Conservation (phyloP, 2,797 vertebrate genomes). For the Pseudochirops cupreus region DNA sequence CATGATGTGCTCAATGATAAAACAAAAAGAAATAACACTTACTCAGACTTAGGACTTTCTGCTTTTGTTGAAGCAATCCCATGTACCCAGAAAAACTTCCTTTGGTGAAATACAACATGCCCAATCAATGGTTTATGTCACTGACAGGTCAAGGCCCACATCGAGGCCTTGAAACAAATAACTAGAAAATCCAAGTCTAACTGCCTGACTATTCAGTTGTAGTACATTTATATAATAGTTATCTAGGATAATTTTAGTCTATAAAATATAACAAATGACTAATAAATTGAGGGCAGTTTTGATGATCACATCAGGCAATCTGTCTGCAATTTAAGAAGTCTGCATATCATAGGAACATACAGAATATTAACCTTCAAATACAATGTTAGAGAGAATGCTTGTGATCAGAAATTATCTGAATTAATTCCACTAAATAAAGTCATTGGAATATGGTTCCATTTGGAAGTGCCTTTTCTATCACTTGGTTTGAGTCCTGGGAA, state of each 20-base stretch:
- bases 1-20: constrained; percentile 2
- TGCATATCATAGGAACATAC: background rate
- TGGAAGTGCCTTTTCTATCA: background rate
- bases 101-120: background rate
- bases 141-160: background rate
- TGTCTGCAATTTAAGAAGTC: background rate
- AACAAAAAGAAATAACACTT: background rate
- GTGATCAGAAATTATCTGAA: background rate
- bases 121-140: background rate
- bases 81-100: background rate
- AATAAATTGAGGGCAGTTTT: background rate
- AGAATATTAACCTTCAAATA: background rate
- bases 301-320: background rate
- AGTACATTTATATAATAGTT: background rate
- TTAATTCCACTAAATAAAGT: background rate
- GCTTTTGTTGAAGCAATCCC: background rate
- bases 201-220: background rate
- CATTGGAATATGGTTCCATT: background rate
- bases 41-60: background rate
- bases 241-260: constrained; percentile 16
- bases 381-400: background rate
- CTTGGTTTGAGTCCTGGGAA: background rate
- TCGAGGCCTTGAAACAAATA: background rate
- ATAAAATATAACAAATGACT: constrained; percentile 35
- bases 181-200: background rate